Evolutionary conservation across 2,888 invertebrate genomes (phyloP), one percentile per base, ranked within the genome.

Genomic region (Cosmia pyralina): DNA sequence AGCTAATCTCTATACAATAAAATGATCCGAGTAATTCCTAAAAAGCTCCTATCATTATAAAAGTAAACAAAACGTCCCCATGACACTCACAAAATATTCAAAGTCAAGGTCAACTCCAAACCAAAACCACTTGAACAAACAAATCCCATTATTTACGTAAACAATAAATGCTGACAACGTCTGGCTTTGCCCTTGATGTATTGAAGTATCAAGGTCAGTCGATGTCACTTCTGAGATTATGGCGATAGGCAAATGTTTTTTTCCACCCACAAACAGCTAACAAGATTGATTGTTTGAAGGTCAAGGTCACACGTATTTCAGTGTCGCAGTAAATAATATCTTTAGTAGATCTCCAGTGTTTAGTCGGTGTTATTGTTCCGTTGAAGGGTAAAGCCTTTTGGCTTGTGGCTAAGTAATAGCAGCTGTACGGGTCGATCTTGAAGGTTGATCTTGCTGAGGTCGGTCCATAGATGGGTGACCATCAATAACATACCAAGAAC

Each of bases 281-380:
- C 0, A 77, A 80, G 80, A 80, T 80, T 80, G 63, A 80, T 82
- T 55, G 68, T 62, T 53, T 34, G 10, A 28, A 65, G 50, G 48
- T 55, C 48, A 77, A 44, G 82, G 79, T 71, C 46, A 67, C 4
- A n/a, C 46, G 34, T 38, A n/a, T 59, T 48, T 28, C 46, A 15
- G 13, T 13, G 53, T 66, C 55, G 55, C 62, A 59, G 34, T 77
- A 70, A 82, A 70, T 65, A 48, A 55, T 50, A 71, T 82, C 55
- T 69, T 71, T 72, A n/a, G 46, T 67, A 8, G 13, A 34, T 60
- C 64, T 81, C 53, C 63, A 55, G 60, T 46, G 66, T 55, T 76
- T 81, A 41, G 19, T 63, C 19, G n/a, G n/a, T 62, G 1, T n/a
- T 70, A 58, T 58, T 13, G 41, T 58, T 19, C 4, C 3, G 3